Base-by-base conservation (phyloP, 2,888 invertebrate species). In the Cantharis rustica region DNA sequence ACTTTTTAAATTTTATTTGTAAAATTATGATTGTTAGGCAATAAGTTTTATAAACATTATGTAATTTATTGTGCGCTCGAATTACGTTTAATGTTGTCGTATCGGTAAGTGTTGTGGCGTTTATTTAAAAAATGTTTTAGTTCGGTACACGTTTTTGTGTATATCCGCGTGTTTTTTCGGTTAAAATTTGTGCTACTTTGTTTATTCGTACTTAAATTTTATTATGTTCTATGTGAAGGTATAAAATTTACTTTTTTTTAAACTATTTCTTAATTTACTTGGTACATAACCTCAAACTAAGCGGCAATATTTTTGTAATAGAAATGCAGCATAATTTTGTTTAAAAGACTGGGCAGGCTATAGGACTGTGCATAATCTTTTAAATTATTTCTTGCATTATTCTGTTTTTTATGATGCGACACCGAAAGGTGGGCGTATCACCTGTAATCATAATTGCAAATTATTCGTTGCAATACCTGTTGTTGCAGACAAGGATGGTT, bases 151-250 rank as follows among this genome's bases (percentile, higher is more conserved):
- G 70, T 69, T 69, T 73, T 73, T 73, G 69, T 69, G 61, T 23
- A 17, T 66, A 17, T 31, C 13, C 31, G 47, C 17, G 71, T 71
- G 26, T 63, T 72, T 63, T 23, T 26, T 66, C 23, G 64, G 64
- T 17, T 20, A 66, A 20, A 66, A 63, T 63, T 63, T 23, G 23
- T 15, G 47, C 47, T 47, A 47, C n/a, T 68, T 23, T 16, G 72
- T 72, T 66, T 66, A 47, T 17, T 72, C 68, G 68, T 68, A 72
- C 68, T 66, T 16, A 20, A 73, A 69, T 27, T 16, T 73, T 69
- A 72, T 71, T 71, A 77, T 77, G 77, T 75, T 77, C 68, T 75
- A 77, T 72, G 69, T 77, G 72, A 77, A 77, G 77, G 77, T 77
- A 77, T 68, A 66, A 74, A n/a, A 71, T 75, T 74, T 75, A 16